Evolutionary conservation across 2,797 vertebrate species (phyloP).

Genomic region (Simalia tracyae): DNA sequence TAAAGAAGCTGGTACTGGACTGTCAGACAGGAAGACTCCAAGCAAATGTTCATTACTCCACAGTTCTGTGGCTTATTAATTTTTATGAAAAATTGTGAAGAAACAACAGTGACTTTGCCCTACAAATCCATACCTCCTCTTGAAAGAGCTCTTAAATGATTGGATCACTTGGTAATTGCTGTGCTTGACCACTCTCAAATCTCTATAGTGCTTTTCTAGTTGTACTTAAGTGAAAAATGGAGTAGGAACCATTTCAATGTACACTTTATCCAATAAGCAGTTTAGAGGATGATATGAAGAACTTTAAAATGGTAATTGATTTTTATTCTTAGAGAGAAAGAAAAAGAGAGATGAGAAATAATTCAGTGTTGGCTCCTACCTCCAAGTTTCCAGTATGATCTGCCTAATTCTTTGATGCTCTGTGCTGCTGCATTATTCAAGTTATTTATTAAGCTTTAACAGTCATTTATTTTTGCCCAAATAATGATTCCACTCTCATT

Average conservation of each 20-base stretch:
- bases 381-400: background rate
- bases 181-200: background rate
- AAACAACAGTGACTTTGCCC: background rate
- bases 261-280: background rate
- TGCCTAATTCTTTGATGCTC: background rate
- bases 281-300: slow-evolving; percentile 12
- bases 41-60: background rate
- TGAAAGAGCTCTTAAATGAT: background rate
- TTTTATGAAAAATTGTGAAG: background rate
- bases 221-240: slow-evolving; percentile 16
- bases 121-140: slow-evolving; percentile 8
- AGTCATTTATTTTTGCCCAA: background rate
- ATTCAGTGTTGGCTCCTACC: background rate
- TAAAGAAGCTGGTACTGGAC: background rate
- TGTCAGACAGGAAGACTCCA: background rate
- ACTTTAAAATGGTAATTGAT: background rate
- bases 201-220: background rate
- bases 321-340: background rate
- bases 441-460: background rate
- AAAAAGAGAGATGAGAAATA: background rate
- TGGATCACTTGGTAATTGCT: background rate
- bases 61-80: background rate
- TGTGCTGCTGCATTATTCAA: background rate
- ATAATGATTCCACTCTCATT: background rate
- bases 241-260: background rate